Base-by-base conservation (phyloP, 37 sponge, comb jelly and placozoan species). In the Bolinopsis microptera region DNA sequence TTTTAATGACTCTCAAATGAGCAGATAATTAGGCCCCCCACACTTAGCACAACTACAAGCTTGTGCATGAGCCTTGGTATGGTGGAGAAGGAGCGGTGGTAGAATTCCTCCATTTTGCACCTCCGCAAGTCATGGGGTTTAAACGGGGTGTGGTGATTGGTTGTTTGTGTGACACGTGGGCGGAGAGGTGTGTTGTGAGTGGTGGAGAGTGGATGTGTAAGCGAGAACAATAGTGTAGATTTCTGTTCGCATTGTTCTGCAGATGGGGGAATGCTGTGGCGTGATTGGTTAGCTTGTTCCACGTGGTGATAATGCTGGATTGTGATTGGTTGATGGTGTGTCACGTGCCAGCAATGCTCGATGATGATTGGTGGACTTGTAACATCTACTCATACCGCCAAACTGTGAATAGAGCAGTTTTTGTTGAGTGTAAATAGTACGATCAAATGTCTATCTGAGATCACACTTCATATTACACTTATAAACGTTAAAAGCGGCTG, bases 191-290 rank as follows among this genome's bases (percentile, higher is more conserved):
- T 13, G 5, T 36, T 18, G 21, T 18, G 2, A 34, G 28, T 77
- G 80, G 80, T 1, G 8, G 35, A 32, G 28, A 36, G 37, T 16
- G 16, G 32, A 13, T 27, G 80, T 77, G 37, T 32, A 35, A 9
- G 80, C 27, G 37, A 32, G 80, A 33, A 77, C 32, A 77, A 77
- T 77, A 77, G 80, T 77, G 80, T 77, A 32, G 80, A 77, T 77
- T 77, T 77, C 80, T 27, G 32, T 77, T 32, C 21, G 33, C 80
- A 77, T 77, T 77, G 80, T 77, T 32, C 80, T 77, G 80, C 80
- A 77, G 80, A 77, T 77, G 80, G 80, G 27, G 33, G 1, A 77
- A 35, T 77, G 37, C 36, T 34, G 18, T 21, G 33, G 33, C 36
- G 33, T 18, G 36, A 77, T 77, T 77, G 80, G 80, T 34, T 35